These are phyloP conservation scores for Hemistola chrysoprasaria DNA, from an alignment of 2,888 invertebrate genomes.

Conservation along the genomic window DNA sequence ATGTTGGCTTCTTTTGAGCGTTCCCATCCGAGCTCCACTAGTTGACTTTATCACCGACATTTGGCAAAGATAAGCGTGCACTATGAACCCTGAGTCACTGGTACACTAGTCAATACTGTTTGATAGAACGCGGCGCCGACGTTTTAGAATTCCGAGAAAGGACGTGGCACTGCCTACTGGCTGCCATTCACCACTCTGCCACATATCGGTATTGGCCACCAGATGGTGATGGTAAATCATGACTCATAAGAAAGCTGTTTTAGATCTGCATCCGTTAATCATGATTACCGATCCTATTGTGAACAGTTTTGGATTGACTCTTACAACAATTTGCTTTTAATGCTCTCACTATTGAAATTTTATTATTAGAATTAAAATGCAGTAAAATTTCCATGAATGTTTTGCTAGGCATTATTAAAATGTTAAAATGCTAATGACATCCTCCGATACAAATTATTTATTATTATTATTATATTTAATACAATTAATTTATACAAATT, in stretches of 20 bases:
- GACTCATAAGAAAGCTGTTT: constrained; percentile 7
- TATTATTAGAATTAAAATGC: no score
- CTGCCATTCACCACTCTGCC: constrained; percentile 12
- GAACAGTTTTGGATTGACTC: no score
- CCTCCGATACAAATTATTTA: no score
- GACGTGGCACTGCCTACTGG: constrained; percentile 25
- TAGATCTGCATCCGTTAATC: constrained; percentile 31
- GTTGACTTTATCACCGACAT: not conserved
- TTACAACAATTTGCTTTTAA: no score
- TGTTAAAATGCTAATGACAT: no score
- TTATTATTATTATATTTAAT: no score
- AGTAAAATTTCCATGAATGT: no score
- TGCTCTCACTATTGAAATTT: no score
- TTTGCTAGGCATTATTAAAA: no score
- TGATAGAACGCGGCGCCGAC: constrained; percentile 18
- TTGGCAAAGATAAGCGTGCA: constrained; percentile 20
- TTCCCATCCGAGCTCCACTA: not conserved
- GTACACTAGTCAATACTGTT: constrained; percentile 18
- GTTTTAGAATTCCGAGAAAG: constrained; percentile 36
- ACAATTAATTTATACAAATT: no score
- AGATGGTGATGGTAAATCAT: constrained; percentile 1
- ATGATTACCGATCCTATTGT: constrained; percentile 11
- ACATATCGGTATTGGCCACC: constrained; percentile 9
- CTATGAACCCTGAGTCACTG: constrained; percentile 39
- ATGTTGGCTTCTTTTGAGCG: no score